Conservation (phyloP, 2,797 vertebrate genomes). For the Enteromius radiatus region DNA sequence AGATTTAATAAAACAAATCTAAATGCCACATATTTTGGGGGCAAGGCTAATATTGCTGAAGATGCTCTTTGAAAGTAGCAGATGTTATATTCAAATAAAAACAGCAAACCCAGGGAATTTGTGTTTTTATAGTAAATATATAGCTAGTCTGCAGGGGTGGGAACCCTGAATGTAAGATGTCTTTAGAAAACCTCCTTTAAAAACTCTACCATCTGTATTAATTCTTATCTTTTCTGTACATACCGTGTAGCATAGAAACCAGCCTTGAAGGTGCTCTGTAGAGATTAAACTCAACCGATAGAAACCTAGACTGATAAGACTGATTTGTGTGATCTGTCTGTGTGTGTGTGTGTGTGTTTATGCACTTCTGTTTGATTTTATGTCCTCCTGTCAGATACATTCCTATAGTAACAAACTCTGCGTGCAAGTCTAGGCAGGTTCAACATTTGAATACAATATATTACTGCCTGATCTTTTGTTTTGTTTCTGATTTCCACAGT, state of each 20-base stretch:
- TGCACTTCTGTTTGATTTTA: conserved; percentile 1
- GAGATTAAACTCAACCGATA: conserved; percentile 19
- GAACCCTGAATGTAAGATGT: neutral
- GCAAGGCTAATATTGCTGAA: neutral
- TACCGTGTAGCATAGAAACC: neutral
- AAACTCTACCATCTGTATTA: neutral
- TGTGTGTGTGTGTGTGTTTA: neutral
- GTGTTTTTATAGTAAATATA: neutral
- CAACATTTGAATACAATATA: neutral
- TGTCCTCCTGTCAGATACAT: neutral
- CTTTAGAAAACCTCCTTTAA: neutral
- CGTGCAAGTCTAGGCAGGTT: conserved; percentile 24
- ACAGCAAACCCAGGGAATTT: neutral
- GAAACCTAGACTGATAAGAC: conserved; percentile 2
- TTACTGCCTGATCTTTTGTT: neutral
- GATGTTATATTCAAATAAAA: neutral
- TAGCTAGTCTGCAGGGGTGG: neutral
- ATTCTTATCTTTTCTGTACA: conserved; percentile 1
- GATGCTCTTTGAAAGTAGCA: neutral
- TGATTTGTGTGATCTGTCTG: neutral
- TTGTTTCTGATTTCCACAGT: neutral
- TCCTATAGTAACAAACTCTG: neutral
- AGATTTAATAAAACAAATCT: neutral
- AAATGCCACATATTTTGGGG: neutral
- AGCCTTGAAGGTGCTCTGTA: neutral